Percentiles rank a stretch among this genome's conserved stretches.
Evolutionary conservation across 1,140 invertebrate genomes (phyloP).

Genomic region (Paraescarpia echinospica): DNA sequence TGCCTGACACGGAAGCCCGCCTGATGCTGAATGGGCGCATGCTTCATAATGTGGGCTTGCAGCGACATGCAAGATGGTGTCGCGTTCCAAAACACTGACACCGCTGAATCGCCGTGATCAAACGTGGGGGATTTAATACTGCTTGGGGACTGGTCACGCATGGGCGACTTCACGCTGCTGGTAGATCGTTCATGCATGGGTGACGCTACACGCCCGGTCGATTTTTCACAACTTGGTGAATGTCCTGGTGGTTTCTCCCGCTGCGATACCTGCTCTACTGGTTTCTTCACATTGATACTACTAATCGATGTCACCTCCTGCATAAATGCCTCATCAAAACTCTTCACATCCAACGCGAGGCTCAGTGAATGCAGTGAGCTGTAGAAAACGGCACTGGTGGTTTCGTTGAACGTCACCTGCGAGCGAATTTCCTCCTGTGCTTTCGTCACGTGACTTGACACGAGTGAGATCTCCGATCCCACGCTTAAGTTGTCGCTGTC

Average conservation of each 20-base stretch:
- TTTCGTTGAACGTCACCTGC: conserved; percentile 9
- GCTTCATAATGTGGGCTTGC: conserved; percentile 45
- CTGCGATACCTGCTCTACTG: not conserved
- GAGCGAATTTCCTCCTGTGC: not conserved
- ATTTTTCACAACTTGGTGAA: not conserved
- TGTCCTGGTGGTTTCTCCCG: not conserved
- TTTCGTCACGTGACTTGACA: not conserved
- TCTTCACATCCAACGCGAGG: conserved; percentile 20
- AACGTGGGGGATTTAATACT: not conserved
- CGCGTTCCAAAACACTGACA: conserved; percentile 40
- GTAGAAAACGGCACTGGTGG: not conserved
- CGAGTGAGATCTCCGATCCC: not conserved
- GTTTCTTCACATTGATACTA: not conserved
- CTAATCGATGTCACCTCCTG: not conserved
- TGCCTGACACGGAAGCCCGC: conserved; percentile 44
- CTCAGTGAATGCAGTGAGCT: not conserved
- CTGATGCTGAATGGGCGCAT: conserved; percentile 2
- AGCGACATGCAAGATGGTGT: conserved; percentile 48
- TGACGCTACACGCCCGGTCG: not conserved
- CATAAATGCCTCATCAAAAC: conserved; percentile 3
- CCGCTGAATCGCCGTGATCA: not conserved
- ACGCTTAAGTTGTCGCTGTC: not conserved
- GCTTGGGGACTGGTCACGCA: not conserved
- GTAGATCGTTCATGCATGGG: not conserved
- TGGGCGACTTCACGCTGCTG: not conserved